Evolutionary conservation across 2,113 vertebrate genomes (phyloP).

Genomic region (Hippocampus barbouri): DNA sequence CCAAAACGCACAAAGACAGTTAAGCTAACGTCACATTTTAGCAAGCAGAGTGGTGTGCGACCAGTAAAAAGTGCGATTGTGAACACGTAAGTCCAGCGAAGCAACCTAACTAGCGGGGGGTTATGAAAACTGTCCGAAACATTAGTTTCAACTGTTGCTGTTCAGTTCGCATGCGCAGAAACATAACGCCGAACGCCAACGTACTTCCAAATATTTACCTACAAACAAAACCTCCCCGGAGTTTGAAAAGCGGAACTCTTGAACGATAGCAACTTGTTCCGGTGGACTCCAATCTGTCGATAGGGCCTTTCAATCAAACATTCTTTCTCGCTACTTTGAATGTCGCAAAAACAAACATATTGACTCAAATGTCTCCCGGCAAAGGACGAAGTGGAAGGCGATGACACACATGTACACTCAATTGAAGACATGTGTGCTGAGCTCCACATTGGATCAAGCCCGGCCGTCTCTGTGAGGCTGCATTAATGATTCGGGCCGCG

Average conservation of each 20-base stretch:
- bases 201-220: constrained; percentile 29
- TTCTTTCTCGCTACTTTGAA: constrained; percentile 23
- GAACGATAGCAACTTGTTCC: constrained; percentile 34
- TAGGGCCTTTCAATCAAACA: constrained; percentile 46
- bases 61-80: too few species aligned
- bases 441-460: constrained; percentile 3
- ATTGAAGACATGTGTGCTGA: constrained; percentile 27
- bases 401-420: constrained; percentile 35
- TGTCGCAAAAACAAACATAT: constrained; percentile 45
- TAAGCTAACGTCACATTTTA: too few species aligned
- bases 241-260: constrained; percentile 16
- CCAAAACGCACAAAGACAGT: too few species aligned
- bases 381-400: constrained; percentile 13
- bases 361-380: constrained; percentile 28
- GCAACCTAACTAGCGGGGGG: too few species aligned
- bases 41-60: too few species aligned
- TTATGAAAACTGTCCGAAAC: too few species aligned
- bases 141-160: too few species aligned
- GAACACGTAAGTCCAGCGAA: too few species aligned
- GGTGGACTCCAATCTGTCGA: constrained; percentile 46
- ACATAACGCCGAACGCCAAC: constrained; percentile 24
- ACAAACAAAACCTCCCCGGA: constrained; percentile 18
- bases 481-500: constrained; percentile 45
- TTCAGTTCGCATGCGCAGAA: too few species aligned
- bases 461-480: constrained; percentile 38